Conservation (phyloP, 2,113 vertebrate species). For the Thymallus thymallus region DNA sequence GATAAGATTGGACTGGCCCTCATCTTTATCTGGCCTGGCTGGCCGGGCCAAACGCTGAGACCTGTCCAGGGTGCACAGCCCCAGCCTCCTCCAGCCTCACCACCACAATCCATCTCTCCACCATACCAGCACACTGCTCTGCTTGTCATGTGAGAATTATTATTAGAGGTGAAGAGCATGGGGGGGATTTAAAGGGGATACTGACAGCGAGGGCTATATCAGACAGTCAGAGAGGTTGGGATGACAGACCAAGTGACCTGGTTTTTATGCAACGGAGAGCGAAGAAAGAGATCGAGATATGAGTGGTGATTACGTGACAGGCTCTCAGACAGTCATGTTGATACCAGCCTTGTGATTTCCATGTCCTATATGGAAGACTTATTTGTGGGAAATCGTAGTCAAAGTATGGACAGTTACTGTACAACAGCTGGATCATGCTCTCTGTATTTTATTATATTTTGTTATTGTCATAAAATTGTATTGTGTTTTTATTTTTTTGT, state of each 20-base stretch:
- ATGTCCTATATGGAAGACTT: background rate
- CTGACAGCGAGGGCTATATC: background rate
- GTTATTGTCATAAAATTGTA: background rate
- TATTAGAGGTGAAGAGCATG: background rate
- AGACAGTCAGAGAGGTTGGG: background rate
- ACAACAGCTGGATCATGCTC: background rate
- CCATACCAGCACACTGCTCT: background rate
- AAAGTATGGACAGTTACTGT: background rate
- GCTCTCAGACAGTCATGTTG: background rate
- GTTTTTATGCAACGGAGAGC: background rate
- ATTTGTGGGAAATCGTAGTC: background rate
- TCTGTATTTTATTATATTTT: too few species aligned
- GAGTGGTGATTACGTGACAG: background rate
- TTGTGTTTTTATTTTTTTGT: background rate
- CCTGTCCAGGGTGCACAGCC: background rate
- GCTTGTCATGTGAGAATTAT: background rate
- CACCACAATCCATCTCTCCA: background rate
- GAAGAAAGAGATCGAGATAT: background rate
- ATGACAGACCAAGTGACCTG: too few species aligned
- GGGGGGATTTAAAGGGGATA: background rate
- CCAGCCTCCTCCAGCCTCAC: background rate
- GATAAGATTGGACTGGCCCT: slow-evolving; percentile 54
- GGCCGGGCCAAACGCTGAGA: slow-evolving; percentile 20
- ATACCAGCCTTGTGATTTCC: background rate
- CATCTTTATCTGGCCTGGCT: slow-evolving; percentile 36